phyloP scores from a whole-genome alignment of 2,888 invertebrate genomes.

The Spisula subtruncata region DNA sequence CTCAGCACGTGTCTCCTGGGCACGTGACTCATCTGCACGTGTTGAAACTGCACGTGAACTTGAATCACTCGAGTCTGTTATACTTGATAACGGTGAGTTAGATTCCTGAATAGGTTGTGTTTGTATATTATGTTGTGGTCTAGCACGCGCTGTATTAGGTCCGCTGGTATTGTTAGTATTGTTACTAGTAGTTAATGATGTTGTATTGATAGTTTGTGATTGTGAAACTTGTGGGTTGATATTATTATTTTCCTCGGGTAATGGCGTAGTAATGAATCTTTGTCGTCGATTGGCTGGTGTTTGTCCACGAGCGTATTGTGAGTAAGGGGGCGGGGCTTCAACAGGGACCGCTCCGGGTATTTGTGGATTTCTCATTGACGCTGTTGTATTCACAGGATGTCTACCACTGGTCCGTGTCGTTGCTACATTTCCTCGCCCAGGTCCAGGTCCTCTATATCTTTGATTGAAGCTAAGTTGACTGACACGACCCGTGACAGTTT shows the following conservation, averaged over 20 bases:
- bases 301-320: conserved; percentile 51
- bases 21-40: neutral
- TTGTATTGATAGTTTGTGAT: neutral
- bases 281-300: conserved; percentile 44
- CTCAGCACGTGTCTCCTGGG: conserved; percentile 29
- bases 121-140: neutral
- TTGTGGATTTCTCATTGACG: conserved; percentile 1
- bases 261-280: conserved; percentile 57
- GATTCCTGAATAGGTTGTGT: neutral
- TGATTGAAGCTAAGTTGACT: conserved; percentile 47
- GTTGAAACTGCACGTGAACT: conserved; percentile 5
- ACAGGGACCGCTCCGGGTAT: conserved; percentile 34
- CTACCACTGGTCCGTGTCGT: conserved; percentile 36
- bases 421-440: neutral
- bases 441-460: conserved; percentile 42
- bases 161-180: neutral
- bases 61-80: neutral
- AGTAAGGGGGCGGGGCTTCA: conserved; percentile 59
- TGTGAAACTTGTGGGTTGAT: neutral
- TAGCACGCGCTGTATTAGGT: neutral
- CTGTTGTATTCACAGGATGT: neutral
- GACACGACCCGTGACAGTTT: conserved; percentile 46
- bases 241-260: neutral
- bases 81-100: neutral
- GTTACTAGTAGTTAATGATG: neutral